These are phyloP conservation scores for Pungitius pungitius DNA, from an alignment of 2,113 vertebrate species.

Conservation along the genomic window DNA sequence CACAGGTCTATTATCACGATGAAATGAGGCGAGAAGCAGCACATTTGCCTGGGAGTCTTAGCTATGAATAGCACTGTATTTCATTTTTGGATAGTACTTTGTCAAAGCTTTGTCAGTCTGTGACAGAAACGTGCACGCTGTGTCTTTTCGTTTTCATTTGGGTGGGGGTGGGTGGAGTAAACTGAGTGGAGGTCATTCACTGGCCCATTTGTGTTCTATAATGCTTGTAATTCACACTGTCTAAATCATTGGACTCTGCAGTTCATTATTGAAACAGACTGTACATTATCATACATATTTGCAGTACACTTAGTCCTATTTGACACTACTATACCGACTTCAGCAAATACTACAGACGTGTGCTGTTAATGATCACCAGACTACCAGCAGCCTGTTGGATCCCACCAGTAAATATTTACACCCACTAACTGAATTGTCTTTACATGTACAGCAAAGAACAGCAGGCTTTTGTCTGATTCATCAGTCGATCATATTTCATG, in stretches of 20 bases:
- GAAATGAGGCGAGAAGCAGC: conserved; percentile 46
- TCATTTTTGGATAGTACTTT: conserved; percentile 34
- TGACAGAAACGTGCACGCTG: conserved; percentile 30
- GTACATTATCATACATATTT: not conserved
- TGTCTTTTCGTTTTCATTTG: conserved; percentile 7
- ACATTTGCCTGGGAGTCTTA: conserved; percentile 33
- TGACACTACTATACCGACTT: not conserved
- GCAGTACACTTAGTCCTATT: not conserved
- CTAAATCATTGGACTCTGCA: not conserved
- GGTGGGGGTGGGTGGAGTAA: not conserved
- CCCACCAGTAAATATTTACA: not conserved
- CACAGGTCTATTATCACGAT: conserved; percentile 36
- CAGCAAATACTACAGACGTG: not conserved
- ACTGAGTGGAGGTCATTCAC: conserved; percentile 1
- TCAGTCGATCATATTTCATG: not conserved
- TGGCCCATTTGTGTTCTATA: not conserved
- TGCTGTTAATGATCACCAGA: not conserved
- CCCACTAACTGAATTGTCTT: not conserved
- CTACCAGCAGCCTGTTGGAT: not conserved
- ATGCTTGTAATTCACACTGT: not conserved
- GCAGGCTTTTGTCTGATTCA: not conserved
- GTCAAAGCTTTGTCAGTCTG: conserved; percentile 11
- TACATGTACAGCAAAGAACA: not conserved
- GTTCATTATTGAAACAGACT: not conserved
- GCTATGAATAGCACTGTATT: conserved; percentile 29